Base-by-base conservation (phyloP, 2,797 vertebrate species). In the Aselliscus stoliczkanus region DNA sequence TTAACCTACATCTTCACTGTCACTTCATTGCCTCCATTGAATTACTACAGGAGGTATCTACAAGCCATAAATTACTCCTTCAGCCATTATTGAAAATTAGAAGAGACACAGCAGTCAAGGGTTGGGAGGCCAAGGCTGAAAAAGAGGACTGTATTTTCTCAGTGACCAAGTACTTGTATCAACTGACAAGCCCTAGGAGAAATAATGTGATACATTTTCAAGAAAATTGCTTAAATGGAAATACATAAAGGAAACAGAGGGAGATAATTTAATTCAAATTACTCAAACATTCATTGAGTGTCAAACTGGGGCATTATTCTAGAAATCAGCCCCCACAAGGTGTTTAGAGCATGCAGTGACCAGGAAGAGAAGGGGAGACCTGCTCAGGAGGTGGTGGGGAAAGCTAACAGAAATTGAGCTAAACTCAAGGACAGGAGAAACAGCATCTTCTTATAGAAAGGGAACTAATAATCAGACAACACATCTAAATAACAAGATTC, bases 151-250 rank as follows among this genome's bases (percentile, higher is more conserved):
- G 1, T 65, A 80, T 76, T 86, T 93, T 72, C 83, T 50, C 37
- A 96, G 70, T 7, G 42, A 86, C 13, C 44, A 85, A 56, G 27
- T 37, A 79, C 56, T 82, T 73, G 3, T 77, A 52, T 39, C 50
- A 81, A 73, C 8, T 34, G 82, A 73, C 14, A 81, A 69, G 31
- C 31, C 47, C n/a, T 4, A 5, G 39, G 39, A 80, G 20, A 91
- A 88, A 72, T 27, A 39, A 88, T 39, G 20, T 12, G 44, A 83
- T n/a, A 93, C 23, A 72, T 77, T 50, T 86, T 93, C 42, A 76
- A 92, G 64, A 88, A 90, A 92, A 88, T 54, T 64, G 7, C 20
- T 93, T 77, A 52, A 50, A 84, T 90, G 13, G 77, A 79, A 90
- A 92, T 37, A 75, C 8, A 69, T 87, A 83, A 79, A 81, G 70